These are phyloP conservation scores for Melanerpes formicivorus DNA, from an alignment of 2,113 vertebrate genomes.

Conservation along the genomic window DNA sequence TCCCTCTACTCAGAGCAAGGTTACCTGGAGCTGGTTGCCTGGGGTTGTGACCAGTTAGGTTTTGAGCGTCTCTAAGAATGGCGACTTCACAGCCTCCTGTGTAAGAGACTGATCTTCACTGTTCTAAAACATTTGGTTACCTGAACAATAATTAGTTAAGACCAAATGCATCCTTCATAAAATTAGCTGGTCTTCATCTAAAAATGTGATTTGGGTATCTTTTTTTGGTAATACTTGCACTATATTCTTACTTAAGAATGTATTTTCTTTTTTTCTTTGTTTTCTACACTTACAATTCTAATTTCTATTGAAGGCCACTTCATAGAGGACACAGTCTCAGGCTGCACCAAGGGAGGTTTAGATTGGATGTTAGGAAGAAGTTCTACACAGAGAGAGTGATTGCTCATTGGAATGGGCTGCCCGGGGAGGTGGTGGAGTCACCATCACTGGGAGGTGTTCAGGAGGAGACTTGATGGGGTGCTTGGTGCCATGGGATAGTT, in stretches of 20 bases:
- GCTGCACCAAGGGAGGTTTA: too few relatives aligned
- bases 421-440: too few relatives aligned
- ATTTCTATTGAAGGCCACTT: background rate
- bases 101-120: background rate
- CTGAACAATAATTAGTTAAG: background rate
- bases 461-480: too few relatives aligned
- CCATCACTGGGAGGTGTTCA: too few relatives aligned
- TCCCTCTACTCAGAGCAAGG: background rate
- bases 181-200: background rate
- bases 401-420: too few relatives aligned
- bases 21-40: fast-evolving
- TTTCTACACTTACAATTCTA: background rate
- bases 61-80: background rate
- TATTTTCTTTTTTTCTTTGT: background rate
- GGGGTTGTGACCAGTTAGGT: fast-evolving
- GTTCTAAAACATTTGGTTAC: background rate
- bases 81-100: background rate
- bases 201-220: background rate
- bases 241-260: background rate
- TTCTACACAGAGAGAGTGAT: too few relatives aligned
- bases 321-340: too few relatives aligned
- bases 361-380: too few relatives aligned
- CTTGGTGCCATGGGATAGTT: too few relatives aligned
- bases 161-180: background rate
- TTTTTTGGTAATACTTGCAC: background rate